These are phyloP conservation scores for Porites rus DNA, from an alignment of 92 coral and sea anemone genomes.

Conservation along the genomic window DNA sequence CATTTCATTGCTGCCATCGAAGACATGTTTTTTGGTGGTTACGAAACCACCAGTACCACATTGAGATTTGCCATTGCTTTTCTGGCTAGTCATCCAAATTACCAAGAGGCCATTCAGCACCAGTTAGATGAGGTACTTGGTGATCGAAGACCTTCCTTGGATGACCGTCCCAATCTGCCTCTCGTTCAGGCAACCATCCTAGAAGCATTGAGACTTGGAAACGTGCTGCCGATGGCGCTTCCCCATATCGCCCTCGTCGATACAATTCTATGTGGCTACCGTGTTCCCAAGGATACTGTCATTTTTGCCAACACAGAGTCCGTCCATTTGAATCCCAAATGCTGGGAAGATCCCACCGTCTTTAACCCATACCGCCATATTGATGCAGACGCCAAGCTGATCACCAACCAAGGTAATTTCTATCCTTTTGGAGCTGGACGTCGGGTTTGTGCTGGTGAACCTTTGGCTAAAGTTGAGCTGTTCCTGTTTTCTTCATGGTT, in stretches of 20 bases:
- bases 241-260: constrained; percentile 41
- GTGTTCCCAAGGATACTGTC: constrained; percentile 34
- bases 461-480: constrained; percentile 64
- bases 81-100: constrained; percentile 23
- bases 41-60: constrained; percentile 50
- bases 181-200: constrained; percentile 47
- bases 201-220: constrained; percentile 40
- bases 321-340: constrained; percentile 37
- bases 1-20: constrained; percentile 35
- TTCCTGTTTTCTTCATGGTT: constrained; percentile 65
- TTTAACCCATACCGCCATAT: constrained; percentile 67
- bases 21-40: constrained; percentile 54
- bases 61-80: constrained; percentile 40
- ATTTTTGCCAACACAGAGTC: constrained; percentile 27
- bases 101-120: constrained; percentile 35
- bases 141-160: constrained; percentile 31
- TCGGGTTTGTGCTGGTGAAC: constrained; percentile 72
- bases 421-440: constrained; percentile 75
- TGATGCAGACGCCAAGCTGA: constrained; percentile 55
- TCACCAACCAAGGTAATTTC: constrained; percentile 36
- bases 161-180: constrained; percentile 42
- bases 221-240: constrained; percentile 13
- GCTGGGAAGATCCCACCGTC: constrained; percentile 43
- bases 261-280: constrained; percentile 38
- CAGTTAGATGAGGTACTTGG: constrained; percentile 29